phyloP scores from a whole-genome alignment of 2,888 invertebrate species.

The Caenorhabditis virilis region DNA sequence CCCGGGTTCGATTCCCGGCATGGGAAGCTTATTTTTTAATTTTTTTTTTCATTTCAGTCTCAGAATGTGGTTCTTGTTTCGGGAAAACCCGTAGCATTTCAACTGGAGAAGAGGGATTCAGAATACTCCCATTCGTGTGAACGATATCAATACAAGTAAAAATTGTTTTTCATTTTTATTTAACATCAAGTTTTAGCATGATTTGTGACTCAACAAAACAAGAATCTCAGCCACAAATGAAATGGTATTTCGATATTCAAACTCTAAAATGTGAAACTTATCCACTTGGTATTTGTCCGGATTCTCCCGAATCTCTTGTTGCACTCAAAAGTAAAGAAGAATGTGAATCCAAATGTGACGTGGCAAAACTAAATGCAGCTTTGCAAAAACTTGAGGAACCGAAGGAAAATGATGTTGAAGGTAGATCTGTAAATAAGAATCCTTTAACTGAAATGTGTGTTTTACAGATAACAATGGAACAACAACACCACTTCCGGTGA shows the following conservation, averaged over 20 bases:
- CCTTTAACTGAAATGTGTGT: no score
- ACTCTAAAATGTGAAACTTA: constrained; percentile 25
- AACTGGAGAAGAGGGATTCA: no score
- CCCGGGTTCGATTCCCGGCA: constrained; percentile 67
- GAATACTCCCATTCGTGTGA: constrained; percentile 17
- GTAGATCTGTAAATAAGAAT: no score
- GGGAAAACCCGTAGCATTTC: no score
- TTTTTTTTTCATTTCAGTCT: no score
- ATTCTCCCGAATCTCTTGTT: constrained; percentile 10
- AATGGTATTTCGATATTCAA: constrained; percentile 32
- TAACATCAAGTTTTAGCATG: constrained; percentile 4
- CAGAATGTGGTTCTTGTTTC: no score
- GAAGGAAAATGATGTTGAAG: not conserved
- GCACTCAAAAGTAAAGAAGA: constrained; percentile 18
- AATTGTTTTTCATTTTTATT: not conserved
- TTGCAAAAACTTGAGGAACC: not conserved
- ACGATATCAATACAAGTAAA: constrained; percentile 18
- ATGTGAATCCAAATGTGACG: constrained; percentile 28
- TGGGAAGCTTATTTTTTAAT: constrained; percentile 53
- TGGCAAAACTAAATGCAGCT: constrained; percentile 22
- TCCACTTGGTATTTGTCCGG: constrained; percentile 28
- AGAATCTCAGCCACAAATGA: constrained; percentile 11
- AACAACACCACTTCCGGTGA: no score
- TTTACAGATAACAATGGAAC: no score
- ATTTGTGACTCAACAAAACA: constrained; percentile 1